Base-by-base conservation (phyloP, 2,888 invertebrate genomes). In the Endotricha flammealis region DNA sequence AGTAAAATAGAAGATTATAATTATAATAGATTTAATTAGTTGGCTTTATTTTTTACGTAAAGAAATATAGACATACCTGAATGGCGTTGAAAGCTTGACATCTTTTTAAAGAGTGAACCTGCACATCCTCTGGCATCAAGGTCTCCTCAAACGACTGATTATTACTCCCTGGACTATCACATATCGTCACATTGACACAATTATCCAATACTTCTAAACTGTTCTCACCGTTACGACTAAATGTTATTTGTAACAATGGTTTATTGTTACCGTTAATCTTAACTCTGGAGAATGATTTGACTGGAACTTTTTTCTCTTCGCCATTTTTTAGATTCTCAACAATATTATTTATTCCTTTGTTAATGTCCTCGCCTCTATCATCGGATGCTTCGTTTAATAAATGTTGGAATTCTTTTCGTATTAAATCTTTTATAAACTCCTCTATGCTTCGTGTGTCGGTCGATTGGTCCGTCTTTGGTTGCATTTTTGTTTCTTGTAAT, bases 81-180 rank as follows among this genome's bases (percentile, higher is more conserved):
- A 87, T 69, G 54, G 87, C 85, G 55, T 73, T 82, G 67, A 86
- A 87, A 68, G 83, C 79, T 65, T 87, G 87, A 56, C 87, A 87
- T 13, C 87, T 59, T 55, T 86, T 87, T 49, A 87, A 53, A 31
- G 77, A 66, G 37, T 79, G 71, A 14, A 64, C 51, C 17, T 75
- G 73, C 23, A 62, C 48, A 17, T 81, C 82, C 2, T 82, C 83
- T 5, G 42, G 45, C 1, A 65, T 62, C 46, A 69, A 37, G 1
- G 67, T 68, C 9, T 78, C 80, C 13, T 76, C 77, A 31, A 64
- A 24, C 0, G 75, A 66, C 39, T 66, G 54, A 28, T 70, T 70
- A 36, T 56, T 68, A 8, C 51, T 51, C 3, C 53, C 23, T 4
- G 38, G 33, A 30, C 44, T 47, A 8, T 83, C 85, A 42, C 76